phyloP scores from a whole-genome alignment of 2,888 invertebrate genomes.

The Mythimna pallens region DNA sequence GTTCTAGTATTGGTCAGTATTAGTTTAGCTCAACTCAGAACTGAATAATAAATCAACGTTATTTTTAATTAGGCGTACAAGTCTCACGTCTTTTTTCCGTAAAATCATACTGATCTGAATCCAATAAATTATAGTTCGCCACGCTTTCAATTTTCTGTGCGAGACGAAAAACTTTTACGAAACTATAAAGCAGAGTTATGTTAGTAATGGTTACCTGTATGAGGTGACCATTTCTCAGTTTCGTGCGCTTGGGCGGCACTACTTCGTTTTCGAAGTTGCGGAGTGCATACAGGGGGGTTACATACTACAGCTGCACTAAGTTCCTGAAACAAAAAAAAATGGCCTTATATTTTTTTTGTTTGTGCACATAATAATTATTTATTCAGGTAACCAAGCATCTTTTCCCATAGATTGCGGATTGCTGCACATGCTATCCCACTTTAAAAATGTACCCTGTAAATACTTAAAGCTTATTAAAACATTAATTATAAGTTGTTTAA shows the following conservation, averaged over 20 bases:
- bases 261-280: conserved; percentile 83
- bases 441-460: too few species aligned
- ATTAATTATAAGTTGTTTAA: too few species aligned
- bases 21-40: too few species aligned
- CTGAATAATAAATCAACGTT: too few species aligned
- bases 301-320: conserved; percentile 78
- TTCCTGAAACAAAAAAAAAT: conserved; percentile 72
- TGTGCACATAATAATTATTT: too few species aligned
- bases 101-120: conserved; percentile 11
- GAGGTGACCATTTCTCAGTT: conserved; percentile 86
- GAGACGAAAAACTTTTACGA: neutral
- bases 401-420: too few species aligned
- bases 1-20: too few species aligned
- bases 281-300: conserved; percentile 82
- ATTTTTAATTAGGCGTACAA: conserved; percentile 2
- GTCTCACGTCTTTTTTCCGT: conserved; percentile 17
- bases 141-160: conserved; percentile 11
- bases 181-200: neutral
- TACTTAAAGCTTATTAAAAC: too few species aligned
- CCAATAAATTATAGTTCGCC: conserved; percentile 11
- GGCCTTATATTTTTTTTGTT: too few species aligned
- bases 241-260: conserved; percentile 81
- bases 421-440: too few species aligned
- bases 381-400: too few species aligned
- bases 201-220: conserved; percentile 76